Evolutionary conservation across 2,888 invertebrate species (phyloP).

Genomic region (Malacosoma neustria): DNA sequence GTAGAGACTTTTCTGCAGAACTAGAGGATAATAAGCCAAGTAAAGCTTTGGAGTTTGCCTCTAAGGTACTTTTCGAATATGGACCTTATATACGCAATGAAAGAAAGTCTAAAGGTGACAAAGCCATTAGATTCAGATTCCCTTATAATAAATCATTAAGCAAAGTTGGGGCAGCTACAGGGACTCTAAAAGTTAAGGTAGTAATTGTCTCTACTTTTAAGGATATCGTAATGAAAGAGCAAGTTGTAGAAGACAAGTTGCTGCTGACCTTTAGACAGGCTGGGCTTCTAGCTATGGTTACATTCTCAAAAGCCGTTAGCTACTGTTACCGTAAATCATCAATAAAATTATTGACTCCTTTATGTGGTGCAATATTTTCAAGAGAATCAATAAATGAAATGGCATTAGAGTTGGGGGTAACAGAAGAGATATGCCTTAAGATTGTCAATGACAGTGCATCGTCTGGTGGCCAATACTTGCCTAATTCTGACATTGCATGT

Average conservation of each 20-base stretch:
- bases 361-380: slow-evolving; percentile 7
- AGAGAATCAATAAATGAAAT: slow-evolving; percentile 3
- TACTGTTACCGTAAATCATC: slow-evolving; percentile 1
- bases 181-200: no score
- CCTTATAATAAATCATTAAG: not conserved
- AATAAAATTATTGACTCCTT: slow-evolving; percentile 4
- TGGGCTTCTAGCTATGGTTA: not conserved
- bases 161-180: not conserved
- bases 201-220: slow-evolving; percentile 2
- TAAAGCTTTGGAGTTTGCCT: slow-evolving; percentile 1
- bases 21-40: no score
- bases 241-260: not conserved
- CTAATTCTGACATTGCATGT: no score
- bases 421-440: no score
- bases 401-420: not conserved
- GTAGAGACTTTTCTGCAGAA: not conserved
- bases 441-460: no score
- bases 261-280: slow-evolving; percentile 3
- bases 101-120: slow-evolving; percentile 3
- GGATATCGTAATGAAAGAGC: not conserved
- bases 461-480: no score
- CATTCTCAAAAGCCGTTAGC: not conserved
- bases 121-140: slow-evolving; percentile 1
- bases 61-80: slow-evolving; percentile 2
- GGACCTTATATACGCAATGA: slow-evolving; percentile 3